phyloP scores from a whole-genome alignment of 53 echinoderm and acorn worm genomes.

The Patiria pectinifera region DNA sequence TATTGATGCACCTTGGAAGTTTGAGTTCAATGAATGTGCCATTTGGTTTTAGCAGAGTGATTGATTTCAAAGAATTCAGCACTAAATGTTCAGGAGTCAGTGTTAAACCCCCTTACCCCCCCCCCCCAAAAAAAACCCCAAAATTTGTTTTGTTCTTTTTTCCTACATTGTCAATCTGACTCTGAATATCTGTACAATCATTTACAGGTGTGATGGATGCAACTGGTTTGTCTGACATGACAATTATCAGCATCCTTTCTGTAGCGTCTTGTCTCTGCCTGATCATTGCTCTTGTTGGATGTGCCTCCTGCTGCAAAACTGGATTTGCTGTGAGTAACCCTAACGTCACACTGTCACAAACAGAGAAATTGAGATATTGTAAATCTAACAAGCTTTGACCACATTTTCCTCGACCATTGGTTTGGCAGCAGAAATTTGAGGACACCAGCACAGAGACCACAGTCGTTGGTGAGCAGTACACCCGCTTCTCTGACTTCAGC shows the following conservation, averaged over 20 bases:
- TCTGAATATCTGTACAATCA: not conserved
- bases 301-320: slow-evolving; percentile 76
- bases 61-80: too few species aligned
- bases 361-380: too few species aligned
- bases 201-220: not conserved
- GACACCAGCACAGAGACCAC: slow-evolving; percentile 74
- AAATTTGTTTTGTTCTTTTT: too few species aligned
- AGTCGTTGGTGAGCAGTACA: slow-evolving; percentile 64
- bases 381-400: too few species aligned
- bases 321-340: slow-evolving; percentile 74
- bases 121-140: too few species aligned
- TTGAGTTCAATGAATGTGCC: too few species aligned
- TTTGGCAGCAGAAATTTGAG: slow-evolving; percentile 84
- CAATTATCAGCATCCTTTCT: slow-evolving; percentile 27
- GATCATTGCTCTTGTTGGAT: slow-evolving; percentile 69
- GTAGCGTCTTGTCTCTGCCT: slow-evolving; percentile 67
- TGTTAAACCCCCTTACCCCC: too few species aligned
- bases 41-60: too few species aligned
- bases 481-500: slow-evolving; percentile 82
- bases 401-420: too few species aligned
- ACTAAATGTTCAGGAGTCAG: too few species aligned
- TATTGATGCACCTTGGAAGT: too few species aligned
- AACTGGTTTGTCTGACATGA: slow-evolving; percentile 23
- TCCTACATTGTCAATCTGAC: too few species aligned
- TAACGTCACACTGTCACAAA: not conserved